Conservation (phyloP, 2,797 vertebrate genomes). For the Diplodus puntazzo region DNA sequence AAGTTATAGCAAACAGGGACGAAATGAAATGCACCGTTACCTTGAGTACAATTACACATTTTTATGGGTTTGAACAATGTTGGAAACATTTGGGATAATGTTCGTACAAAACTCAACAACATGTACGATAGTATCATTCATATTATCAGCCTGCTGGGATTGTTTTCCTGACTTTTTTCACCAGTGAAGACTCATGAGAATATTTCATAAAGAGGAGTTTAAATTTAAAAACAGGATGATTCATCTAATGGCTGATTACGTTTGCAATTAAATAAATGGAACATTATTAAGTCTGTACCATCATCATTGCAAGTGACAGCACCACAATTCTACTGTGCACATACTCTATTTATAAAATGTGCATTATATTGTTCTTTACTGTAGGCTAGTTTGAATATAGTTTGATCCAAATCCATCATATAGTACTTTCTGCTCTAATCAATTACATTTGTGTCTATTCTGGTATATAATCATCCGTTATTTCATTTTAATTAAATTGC, state of each 20-base stretch:
- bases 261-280: too few relatives aligned
- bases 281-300: too few relatives aligned
- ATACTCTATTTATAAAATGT: neutral
- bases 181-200: neutral
- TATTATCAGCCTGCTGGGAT: neutral
- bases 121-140: too few relatives aligned
- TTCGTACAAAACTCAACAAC: too few relatives aligned
- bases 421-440: neutral
- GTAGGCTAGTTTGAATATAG: neutral
- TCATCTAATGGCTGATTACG: too few relatives aligned
- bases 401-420: neutral
- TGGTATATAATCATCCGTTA: neutral
- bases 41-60: too few relatives aligned
- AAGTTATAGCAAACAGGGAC: too few relatives aligned
- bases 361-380: too few relatives aligned
- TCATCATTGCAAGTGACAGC: too few relatives aligned
- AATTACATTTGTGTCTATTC: neutral
- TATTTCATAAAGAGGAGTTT: neutral
- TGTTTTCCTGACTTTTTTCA: neutral
- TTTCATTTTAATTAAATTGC: neutral
- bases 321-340: neutral
- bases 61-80: too few relatives aligned
- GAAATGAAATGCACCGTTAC: too few relatives aligned
- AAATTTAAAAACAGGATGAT: neutral
- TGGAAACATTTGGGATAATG: too few relatives aligned